Base-by-base conservation (phyloP, 2,113 vertebrate genomes). In the Grallaria varia region DNA sequence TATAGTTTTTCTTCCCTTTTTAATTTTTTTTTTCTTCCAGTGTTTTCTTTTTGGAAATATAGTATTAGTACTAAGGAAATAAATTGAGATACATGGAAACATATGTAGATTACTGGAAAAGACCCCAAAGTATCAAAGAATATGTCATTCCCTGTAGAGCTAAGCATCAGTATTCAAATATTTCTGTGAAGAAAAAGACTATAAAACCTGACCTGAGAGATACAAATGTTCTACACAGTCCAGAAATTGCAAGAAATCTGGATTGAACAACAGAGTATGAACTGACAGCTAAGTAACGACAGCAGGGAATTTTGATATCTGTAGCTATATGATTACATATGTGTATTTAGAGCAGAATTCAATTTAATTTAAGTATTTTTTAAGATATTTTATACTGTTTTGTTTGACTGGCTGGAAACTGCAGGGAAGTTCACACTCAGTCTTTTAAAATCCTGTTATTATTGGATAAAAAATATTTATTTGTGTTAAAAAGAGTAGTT, bases 21-120 rank as follows among this genome's bases (percentile, higher is more conserved):
- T 14, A 10, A 6, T 39, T 80, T 81, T 59, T 66, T 4, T 0
- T 5, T 10, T 3, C 6, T 10, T 3, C 2, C 58, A 33, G 14
- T 39, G 20, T 49, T 89, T 81, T 64, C 6, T 33, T 66, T 84
- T 90, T 62, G 16, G 23, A 8, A 59, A 49, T 49, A 28, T 16
- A 40, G 4, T 44, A 30, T 31, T 66, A 85, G 8, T 44, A 59
- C 20, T 76, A 66, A 53, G 28, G 33, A 74, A 94, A 76, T 20
- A 63, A 86, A 47, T 2, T n/a, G 12, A 39, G 67, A 68, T 62
- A 23, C 37, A 31, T 59, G 49, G 62, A 63, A 71, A 44, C 24
- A 50, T 52, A 28, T 53, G 27, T 44, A 81, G 64, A 56, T 33
- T 53, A 80, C 35, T 56, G 10, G 23, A 8, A 37, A 75, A 89